These are phyloP conservation scores for Augochlora pura DNA, from an alignment of 1,140 invertebrate genomes.

Conservation along the genomic window DNA sequence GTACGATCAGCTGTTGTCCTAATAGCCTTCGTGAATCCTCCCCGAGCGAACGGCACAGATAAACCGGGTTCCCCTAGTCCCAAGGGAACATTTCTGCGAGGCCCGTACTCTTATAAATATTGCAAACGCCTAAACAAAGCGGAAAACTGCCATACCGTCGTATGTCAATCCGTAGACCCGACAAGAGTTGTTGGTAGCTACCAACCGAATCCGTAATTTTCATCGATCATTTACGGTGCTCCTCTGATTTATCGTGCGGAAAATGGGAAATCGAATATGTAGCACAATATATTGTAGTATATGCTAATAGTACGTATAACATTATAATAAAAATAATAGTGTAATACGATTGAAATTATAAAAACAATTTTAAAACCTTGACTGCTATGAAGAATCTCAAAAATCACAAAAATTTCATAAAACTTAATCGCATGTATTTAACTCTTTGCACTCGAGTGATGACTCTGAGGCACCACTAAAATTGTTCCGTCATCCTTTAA, in stretches of 20 bases:
- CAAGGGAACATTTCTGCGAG: slow-evolving; percentile 63
- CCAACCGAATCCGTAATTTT: slow-evolving; percentile 10
- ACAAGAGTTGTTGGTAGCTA: background rate
- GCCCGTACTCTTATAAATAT: slow-evolving; percentile 72
- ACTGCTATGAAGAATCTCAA: too few species aligned
- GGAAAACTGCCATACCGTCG: slow-evolving; percentile 58
- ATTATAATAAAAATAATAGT: too few species aligned
- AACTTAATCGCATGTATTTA: too few species aligned
- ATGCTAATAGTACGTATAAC: too few species aligned
- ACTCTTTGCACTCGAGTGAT: too few species aligned
- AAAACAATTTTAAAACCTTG: too few species aligned
- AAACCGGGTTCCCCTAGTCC: slow-evolving; percentile 67
- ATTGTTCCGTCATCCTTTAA: too few species aligned
- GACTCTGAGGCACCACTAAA: too few species aligned
- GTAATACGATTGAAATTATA: background rate
- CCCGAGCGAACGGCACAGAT: slow-evolving; percentile 54
- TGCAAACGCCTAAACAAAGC: slow-evolving; percentile 64
- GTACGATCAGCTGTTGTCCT: slow-evolving; percentile 72
- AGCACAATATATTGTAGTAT: too few species aligned
- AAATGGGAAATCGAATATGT: background rate
- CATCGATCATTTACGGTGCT: slow-evolving; percentile 1
- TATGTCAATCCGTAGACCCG: slow-evolving; percentile 39
- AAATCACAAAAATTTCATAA: too few species aligned
- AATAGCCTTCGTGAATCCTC: slow-evolving; percentile 61
- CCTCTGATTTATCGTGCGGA: background rate